phyloP scores from a whole-genome alignment of 2,888 invertebrate species.

The Bursaphelenchus okinawaensis region DNA sequence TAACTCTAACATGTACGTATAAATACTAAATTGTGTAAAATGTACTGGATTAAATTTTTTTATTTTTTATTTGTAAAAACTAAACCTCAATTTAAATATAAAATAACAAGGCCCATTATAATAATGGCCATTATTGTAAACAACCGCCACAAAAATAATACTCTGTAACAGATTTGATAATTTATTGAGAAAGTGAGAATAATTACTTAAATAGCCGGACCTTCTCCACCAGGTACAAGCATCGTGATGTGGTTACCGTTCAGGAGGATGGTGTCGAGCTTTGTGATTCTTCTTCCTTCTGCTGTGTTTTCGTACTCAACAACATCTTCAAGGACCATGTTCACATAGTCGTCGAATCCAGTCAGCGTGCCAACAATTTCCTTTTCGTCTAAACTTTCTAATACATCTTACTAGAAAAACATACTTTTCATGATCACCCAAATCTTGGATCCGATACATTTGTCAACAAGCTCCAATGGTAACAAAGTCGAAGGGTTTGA shows the following conservation, averaged over 20 bases:
- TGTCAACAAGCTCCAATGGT: constrained; percentile 83
- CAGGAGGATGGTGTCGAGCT: constrained; percentile 89
- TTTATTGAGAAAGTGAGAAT: too few species aligned
- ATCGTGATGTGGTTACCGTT: constrained; percentile 99
- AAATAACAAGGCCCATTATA: too few species aligned
- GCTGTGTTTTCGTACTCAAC: constrained; percentile 75
- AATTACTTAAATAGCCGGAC: constrained; percentile 44
- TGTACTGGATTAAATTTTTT: too few species aligned
- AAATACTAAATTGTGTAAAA: too few species aligned
- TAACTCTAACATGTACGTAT: too few species aligned
- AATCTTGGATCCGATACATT: constrained; percentile 96
- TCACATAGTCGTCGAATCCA: constrained; percentile 61
- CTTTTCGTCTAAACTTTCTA: constrained; percentile 67
- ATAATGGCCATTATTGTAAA: too few species aligned
- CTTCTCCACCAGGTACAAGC: constrained; percentile 61
- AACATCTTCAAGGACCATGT: constrained; percentile 55
- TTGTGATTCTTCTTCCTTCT: constrained; percentile 85
- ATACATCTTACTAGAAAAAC: constrained; percentile 2
- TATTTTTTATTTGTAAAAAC: too few species aligned
- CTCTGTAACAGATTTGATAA: too few species aligned
- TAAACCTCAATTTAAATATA: too few species aligned
- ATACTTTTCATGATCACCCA: constrained; percentile 98
- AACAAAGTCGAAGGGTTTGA: constrained; percentile 42
- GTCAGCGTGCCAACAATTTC: constrained; percentile 95
- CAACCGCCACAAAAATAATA: too few species aligned